Evolutionary conservation across 2,113 vertebrate genomes (phyloP).

Genomic region (Platichthys flesus): DNA sequence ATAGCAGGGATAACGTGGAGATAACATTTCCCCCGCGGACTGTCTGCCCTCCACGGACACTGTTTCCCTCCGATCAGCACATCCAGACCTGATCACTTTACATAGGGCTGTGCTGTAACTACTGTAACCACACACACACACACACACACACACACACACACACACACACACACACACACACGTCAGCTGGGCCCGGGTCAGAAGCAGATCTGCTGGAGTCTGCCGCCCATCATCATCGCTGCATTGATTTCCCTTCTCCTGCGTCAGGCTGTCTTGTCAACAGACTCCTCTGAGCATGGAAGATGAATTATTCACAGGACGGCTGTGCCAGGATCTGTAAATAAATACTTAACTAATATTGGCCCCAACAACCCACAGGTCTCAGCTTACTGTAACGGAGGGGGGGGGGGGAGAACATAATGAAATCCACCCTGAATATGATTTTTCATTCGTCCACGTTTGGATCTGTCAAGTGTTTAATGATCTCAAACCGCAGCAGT

Average conservation of each 20-base stretch:
- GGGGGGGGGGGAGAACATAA: slow-evolving; percentile 1
- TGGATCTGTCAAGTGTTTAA: slow-evolving; percentile 35
- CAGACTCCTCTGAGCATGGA: slow-evolving; percentile 65
- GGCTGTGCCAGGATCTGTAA: slow-evolving; percentile 72
- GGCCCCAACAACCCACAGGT: slow-evolving; percentile 61
- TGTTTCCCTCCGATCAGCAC: slow-evolving; percentile 79
- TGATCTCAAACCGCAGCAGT: slow-evolving; percentile 10
- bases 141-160: slow-evolving; percentile 52
- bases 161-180: background rate
- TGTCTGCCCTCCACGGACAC: slow-evolving; percentile 66
- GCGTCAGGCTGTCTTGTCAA: slow-evolving; percentile 76
- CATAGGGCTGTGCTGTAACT: slow-evolving; percentile 70
- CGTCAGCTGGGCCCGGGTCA: slow-evolving; percentile 22
- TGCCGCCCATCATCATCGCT: slow-evolving; percentile 76
- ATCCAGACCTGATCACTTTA: slow-evolving; percentile 79
- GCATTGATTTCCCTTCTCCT: slow-evolving; percentile 77
- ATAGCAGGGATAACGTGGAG: slow-evolving; percentile 51
- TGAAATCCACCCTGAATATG: slow-evolving; percentile 27
- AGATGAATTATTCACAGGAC: slow-evolving; percentile 80
- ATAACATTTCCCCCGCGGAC: slow-evolving; percentile 58
- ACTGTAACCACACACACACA: slow-evolving; percentile 60
- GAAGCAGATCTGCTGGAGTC: slow-evolving; percentile 65
- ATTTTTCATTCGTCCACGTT: slow-evolving; percentile 3
- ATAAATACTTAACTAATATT: slow-evolving; percentile 83
- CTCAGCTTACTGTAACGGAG: slow-evolving; percentile 53